phyloP scores from a whole-genome alignment of 2,888 invertebrate genomes.

The Psylliodes chrysocephalus region DNA sequence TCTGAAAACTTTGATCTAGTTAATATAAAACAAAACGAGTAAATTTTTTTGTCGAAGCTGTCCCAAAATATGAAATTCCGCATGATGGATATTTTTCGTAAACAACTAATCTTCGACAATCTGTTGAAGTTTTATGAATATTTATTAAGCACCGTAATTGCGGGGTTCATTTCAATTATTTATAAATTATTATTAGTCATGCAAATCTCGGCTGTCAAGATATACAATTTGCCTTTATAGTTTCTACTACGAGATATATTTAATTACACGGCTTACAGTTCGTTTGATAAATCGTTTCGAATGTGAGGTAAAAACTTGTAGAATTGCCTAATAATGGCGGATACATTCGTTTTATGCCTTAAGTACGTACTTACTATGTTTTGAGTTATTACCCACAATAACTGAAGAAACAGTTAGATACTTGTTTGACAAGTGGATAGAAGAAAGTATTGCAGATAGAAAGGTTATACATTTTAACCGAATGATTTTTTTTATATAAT shows the following conservation, averaged over 20 bases:
- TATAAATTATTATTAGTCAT: constrained; percentile 41
- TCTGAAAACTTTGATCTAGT: too few species aligned
- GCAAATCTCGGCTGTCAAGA: constrained; percentile 34
- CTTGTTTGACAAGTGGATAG: too few species aligned
- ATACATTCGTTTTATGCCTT: neutral
- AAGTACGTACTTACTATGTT: neutral
- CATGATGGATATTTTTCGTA: constrained; percentile 3
- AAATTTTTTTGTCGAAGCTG: too few species aligned
- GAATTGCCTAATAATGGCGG: constrained; percentile 4
- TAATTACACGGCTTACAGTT: constrained; percentile 30
- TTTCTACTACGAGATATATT: constrained; percentile 32
- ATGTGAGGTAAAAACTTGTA: neutral
- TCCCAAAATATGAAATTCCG: too few species aligned
- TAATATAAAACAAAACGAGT: too few species aligned
- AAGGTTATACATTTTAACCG: too few species aligned
- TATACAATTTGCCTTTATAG: constrained; percentile 16
- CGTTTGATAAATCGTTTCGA: constrained; percentile 18
- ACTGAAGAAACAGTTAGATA: neutral
- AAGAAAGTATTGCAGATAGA: too few species aligned
- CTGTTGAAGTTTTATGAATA: constrained; percentile 32
- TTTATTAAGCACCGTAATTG: constrained; percentile 34
- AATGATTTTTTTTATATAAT: too few species aligned
- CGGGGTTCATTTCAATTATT: constrained; percentile 38
- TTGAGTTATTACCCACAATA: neutral
- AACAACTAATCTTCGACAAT: constrained; percentile 18